Evolutionary conservation across 2,888 invertebrate species (phyloP).

Genomic region (Stegophylla sp.): DNA sequence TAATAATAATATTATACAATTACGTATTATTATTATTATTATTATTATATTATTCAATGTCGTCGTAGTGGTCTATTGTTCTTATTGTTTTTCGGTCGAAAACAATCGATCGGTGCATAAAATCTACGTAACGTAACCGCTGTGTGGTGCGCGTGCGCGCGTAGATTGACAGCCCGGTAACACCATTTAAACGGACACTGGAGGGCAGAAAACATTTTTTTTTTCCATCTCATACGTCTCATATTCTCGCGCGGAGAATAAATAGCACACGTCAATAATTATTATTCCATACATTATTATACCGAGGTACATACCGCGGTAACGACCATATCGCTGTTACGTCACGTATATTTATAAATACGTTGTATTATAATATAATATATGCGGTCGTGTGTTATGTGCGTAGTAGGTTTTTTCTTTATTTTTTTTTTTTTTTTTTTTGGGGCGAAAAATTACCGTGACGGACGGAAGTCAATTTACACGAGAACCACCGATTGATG

Average conservation of each 20-base stretch:
- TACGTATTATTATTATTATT: too few species aligned
- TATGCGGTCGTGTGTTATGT: neutral
- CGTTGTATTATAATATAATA: neutral
- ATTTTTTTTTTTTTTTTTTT: neutral
- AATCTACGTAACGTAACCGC: conserved; percentile 4
- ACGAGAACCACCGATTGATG: too few species aligned
- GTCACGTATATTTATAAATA: conserved; percentile 39
- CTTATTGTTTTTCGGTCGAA: conserved; percentile 7
- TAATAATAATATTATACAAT: too few species aligned
- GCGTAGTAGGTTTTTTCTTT: too few species aligned
- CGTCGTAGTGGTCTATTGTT: neutral
- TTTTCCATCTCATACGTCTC: too few species aligned
- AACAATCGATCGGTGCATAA: neutral
- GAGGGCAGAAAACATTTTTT: neutral
- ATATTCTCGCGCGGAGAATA: conserved; percentile 11
- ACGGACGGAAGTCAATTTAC: conserved; percentile 33
- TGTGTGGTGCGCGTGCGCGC: too few species aligned
- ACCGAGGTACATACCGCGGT: neutral
- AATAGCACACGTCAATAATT: conserved; percentile 19
- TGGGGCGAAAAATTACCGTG: conserved; percentile 25
- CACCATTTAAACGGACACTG: neutral
- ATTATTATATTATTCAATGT: neutral
- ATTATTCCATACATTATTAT: too few species aligned
- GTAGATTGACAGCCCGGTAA: neutral
- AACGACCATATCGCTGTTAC: conserved; percentile 37